Percentiles rank a stretch among this genome's conserved stretches.
Conservation (phyloP, 2,888 invertebrate species). For the Sialis fuliginosa region DNA sequence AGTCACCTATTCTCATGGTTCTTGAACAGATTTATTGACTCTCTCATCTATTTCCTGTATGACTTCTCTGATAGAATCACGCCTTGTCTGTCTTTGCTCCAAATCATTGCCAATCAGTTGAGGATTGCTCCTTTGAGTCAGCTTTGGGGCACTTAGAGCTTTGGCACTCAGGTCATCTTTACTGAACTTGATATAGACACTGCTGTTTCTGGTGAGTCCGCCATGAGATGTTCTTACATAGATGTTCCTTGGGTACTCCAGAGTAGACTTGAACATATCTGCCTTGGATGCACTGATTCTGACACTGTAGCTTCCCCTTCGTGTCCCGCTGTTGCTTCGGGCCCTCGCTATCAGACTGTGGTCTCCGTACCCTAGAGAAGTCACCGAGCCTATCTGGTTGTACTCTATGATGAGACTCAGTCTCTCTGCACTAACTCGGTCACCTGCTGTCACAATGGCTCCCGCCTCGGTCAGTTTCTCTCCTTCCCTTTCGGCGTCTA, state of each 20-base stretch:
- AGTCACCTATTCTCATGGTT: no score
- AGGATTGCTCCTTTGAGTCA: neutral
- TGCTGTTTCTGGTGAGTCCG: neutral
- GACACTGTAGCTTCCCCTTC: constrained; percentile 37
- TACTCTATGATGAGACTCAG: constrained; percentile 57
- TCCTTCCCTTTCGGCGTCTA: constrained; percentile 30
- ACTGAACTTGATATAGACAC: neutral
- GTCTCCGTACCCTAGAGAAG: constrained; percentile 44
- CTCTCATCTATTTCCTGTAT: neutral
- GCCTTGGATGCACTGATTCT: constrained; percentile 39
- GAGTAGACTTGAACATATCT: constrained; percentile 47
- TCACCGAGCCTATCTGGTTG: constrained; percentile 57
- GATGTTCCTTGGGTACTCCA: constrained; percentile 28
- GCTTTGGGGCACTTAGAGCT: neutral
- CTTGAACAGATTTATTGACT: neutral
- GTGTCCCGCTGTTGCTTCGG: constrained; percentile 24
- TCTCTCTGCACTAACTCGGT: constrained; percentile 52
- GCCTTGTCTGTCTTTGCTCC: neutral
- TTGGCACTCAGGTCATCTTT: neutral
- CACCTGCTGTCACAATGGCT: constrained; percentile 34
- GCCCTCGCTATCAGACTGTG: constrained; percentile 14
- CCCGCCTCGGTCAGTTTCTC: constrained; percentile 35
- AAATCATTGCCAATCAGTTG: neutral
- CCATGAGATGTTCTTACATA: constrained; percentile 4
- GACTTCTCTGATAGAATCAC: neutral